A percentile compares a stretch with the other conserved stretches of the same genome.
Conservation (phyloP, 2,888 invertebrate species). For the Netelia inedita region DNA sequence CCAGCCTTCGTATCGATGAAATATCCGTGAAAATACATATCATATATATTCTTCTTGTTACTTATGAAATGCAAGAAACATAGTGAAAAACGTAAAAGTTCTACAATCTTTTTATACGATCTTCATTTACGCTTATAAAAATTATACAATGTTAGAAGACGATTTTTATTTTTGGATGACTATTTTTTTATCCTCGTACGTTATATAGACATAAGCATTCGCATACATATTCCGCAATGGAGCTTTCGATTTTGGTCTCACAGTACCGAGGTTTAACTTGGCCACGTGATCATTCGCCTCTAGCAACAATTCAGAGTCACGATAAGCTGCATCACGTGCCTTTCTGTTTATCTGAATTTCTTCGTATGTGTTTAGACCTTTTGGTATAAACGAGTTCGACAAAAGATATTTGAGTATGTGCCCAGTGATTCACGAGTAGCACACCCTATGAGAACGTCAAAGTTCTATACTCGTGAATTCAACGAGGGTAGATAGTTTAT, state of each 20-base stretch:
- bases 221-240: constrained; percentile 1
- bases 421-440: constrained; percentile 65
- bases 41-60: constrained; percentile 15
- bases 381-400: constrained; percentile 60
- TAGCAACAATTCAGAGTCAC: constrained; percentile 53
- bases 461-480: constrained; percentile 57
- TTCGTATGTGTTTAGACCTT: constrained; percentile 54
- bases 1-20: constrained; percentile 30
- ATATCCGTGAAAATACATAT: not conserved
- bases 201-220: not conserved
- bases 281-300: constrained; percentile 61
- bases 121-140: no score
- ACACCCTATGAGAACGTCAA: constrained; percentile 66
- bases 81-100: no score
- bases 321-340: constrained; percentile 66
- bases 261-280: constrained; percentile 30
- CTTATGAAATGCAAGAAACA: no score
- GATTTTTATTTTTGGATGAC: not conserved
- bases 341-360: constrained; percentile 66
- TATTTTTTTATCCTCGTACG: not conserved
- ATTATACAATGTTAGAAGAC: not conserved
- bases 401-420: constrained; percentile 65
- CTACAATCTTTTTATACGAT: not conserved
- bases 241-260: constrained; percentile 42
- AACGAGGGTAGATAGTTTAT: constrained; percentile 55